These are phyloP conservation scores for Lampris megalopsis DNA, from an alignment of 2,113 vertebrate species.

Conservation along the genomic window DNA sequence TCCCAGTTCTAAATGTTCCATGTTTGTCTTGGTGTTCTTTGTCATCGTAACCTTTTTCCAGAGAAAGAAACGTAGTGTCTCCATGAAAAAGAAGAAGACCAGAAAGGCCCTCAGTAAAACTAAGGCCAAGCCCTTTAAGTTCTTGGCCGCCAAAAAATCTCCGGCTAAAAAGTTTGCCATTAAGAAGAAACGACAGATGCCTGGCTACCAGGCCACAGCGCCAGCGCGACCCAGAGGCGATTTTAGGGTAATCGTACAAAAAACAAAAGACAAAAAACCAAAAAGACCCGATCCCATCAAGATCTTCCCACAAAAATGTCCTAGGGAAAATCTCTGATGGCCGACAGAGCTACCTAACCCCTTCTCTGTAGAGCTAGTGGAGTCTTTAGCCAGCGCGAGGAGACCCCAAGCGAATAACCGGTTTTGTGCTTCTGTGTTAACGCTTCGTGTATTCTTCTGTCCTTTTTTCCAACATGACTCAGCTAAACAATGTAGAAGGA, in stretches of 20 bases:
- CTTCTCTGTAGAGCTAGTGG: constrained; percentile 80
- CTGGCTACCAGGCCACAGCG: constrained; percentile 87
- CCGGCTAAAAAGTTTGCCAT: constrained; percentile 86
- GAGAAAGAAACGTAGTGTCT: constrained; percentile 92
- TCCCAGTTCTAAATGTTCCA: constrained; percentile 67
- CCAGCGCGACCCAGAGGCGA: constrained; percentile 84
- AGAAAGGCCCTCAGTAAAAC: constrained; percentile 87
- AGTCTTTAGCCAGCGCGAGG: constrained; percentile 77
- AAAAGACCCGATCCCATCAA: constrained; percentile 86
- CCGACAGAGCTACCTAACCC: constrained; percentile 81
- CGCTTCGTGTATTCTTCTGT: constrained; percentile 77
- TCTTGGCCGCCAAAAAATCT: constrained; percentile 87
- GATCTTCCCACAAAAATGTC: constrained; percentile 86
- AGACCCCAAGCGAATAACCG: constrained; percentile 67
- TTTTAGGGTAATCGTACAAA: constrained; percentile 91
- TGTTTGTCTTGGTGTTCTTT: constrained; percentile 78
- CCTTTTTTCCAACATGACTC: constrained; percentile 79
- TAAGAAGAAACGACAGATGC: constrained; percentile 91
- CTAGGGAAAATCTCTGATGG: constrained; percentile 95
- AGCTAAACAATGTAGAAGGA: constrained; percentile 92
- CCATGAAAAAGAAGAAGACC: constrained; percentile 92
- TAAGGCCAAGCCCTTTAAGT: constrained; percentile 89
- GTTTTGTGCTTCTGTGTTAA: constrained; percentile 70
- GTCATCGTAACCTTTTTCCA: constrained; percentile 83
- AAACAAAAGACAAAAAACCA: constrained; percentile 48